These are phyloP conservation scores for Pachliopta kotzebuea DNA, from an alignment of 2,888 invertebrate genomes.

Conservation along the genomic window DNA sequence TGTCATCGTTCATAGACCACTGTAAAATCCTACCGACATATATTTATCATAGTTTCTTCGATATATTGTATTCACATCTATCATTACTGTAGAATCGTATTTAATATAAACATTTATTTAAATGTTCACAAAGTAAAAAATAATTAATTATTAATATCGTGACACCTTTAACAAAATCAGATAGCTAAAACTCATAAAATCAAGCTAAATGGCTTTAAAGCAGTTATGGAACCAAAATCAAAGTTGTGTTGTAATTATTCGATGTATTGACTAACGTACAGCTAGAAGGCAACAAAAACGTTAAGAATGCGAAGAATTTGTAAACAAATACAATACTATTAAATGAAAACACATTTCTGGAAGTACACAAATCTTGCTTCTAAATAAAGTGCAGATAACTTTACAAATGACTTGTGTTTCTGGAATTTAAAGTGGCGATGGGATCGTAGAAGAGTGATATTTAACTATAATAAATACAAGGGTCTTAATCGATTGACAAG, in stretches of 20 bases:
- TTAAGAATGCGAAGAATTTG: constrained; percentile 45
- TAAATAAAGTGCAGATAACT: constrained; percentile 79
- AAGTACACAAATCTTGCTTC: constrained; percentile 67
- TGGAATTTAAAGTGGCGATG: constrained; percentile 65
- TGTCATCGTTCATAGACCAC: too few species aligned
- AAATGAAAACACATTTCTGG: constrained; percentile 55
- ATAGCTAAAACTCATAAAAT: too few species aligned
- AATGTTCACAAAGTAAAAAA: background rate
- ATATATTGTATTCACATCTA: too few species aligned
- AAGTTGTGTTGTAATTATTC: background rate
- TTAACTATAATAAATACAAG: constrained; percentile 36
- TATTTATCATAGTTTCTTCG: too few species aligned
- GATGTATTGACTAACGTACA: background rate
- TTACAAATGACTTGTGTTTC: constrained; percentile 77
- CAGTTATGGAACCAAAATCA: background rate
- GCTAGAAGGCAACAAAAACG: constrained; percentile 18
- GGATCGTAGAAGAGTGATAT: constrained; percentile 32
- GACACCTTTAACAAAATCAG: too few species aligned
- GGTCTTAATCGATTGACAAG: constrained; percentile 38
- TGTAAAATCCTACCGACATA: too few species aligned
- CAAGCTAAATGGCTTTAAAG: background rate
- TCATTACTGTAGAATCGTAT: background rate
- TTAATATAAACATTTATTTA: background rate
- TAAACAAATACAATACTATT: constrained; percentile 39
- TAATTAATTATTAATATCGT: too few species aligned